Base-by-base conservation (phyloP, 2,888 invertebrate species). In the Pseudococcus longispinus region DNA sequence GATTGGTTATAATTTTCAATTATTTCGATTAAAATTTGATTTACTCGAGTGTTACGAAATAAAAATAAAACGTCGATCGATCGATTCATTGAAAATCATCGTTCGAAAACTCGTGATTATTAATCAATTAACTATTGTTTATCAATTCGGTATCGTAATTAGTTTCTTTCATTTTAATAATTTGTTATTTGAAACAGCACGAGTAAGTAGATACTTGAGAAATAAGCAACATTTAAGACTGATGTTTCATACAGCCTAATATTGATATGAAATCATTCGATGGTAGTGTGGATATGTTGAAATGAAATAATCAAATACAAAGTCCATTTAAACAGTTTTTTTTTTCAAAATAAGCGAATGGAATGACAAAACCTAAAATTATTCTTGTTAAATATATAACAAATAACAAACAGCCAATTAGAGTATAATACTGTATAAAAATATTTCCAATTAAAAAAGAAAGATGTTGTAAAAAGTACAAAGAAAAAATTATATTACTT, bases 371-470 rank as follows among this genome's bases (percentile, higher is more conserved):
- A 37, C 42, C 9, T 42, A 20, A 37, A 80, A 80, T 37, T 80
- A 80, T 42, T 42, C 42, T 80, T 80, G 42, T 80, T 74, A 74
- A 32, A 32, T 74, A 60, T 60, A 70, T 42, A 42, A 80, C 77
- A 80, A 80, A 70, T 70, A 80, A 80, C 77, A 42, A 80, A 80
- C 77, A 80, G 77, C 77, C 77, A 80, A 80, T 80, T 20, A 80
- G 42, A 42, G n/a, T 37, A 80, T 37, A n/a, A 37, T 23, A 80
- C 77, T 29, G 77, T 11, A 42, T 80, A 80, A 42, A 80, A 42
- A 20, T 80, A 42, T 42, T 42, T 42, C 0, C 11, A 2, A 9
- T 29, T 3, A 32, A 15, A 74, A 20, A 29, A 70, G 18, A 70
- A 29, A 70, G 29, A 32, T 32, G 29, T 32, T 20, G 13, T 20